Conservation (phyloP, 2,888 invertebrate species). For the Luffia ferchaultella region DNA sequence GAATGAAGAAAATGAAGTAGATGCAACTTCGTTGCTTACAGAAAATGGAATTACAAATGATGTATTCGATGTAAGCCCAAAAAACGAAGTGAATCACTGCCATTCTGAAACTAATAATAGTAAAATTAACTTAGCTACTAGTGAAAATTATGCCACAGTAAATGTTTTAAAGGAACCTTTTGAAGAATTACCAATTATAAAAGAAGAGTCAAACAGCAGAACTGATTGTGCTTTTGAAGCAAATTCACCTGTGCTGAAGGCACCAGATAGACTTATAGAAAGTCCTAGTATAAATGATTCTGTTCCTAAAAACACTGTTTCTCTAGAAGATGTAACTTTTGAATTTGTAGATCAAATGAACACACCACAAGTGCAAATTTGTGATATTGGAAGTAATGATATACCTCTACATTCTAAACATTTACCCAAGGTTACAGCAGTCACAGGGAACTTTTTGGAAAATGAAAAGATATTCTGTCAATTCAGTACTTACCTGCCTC, state of each 20-base stretch:
- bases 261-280: neutral
- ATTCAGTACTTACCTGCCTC: slow-evolving; percentile 37
- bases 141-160: slow-evolving; percentile 44
- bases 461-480: slow-evolving; percentile 59
- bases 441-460: slow-evolving; percentile 49
- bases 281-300: neutral
- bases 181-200: slow-evolving; percentile 52
- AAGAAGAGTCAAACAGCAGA: slow-evolving; percentile 46
- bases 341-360: neutral
- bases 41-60: neutral
- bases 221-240: slow-evolving; percentile 15
- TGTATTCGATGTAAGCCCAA: neutral
- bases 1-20: neutral
- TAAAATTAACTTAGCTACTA: neutral
- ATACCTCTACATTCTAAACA: neutral
- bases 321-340: neutral
- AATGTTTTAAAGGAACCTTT: slow-evolving; percentile 47
- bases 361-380: neutral
- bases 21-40: neutral
- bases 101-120: too few relatives aligned
- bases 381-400: neutral
- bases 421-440: slow-evolving; percentile 23
- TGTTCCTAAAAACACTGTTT: neutral
- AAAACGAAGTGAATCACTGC: neutral
- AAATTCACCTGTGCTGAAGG: neutral